Base-by-base conservation (phyloP, 2,888 invertebrate species). In the Caenorhabditis afra region DNA sequence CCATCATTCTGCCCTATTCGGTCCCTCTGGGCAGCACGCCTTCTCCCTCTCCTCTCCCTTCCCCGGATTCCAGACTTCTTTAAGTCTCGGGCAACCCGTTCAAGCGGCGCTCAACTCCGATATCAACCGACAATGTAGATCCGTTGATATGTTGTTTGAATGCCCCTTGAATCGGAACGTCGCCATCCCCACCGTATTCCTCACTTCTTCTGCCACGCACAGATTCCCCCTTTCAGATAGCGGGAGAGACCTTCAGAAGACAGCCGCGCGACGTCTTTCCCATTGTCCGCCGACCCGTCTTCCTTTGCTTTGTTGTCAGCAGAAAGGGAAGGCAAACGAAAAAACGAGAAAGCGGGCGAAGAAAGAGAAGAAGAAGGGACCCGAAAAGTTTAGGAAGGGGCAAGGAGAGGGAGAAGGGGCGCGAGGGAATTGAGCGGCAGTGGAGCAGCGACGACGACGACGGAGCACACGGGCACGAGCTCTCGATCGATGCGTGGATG, bases 101-200 rank as follows among this genome's bases (percentile, higher is more conserved):
- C 62, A 39, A 70, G 70, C 70, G 70, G 61, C 55, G 53, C 61
- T 70, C 70, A 70, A 55, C 70, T 18, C 16, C 53, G 20, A 47
- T 70, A 70, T 70, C 70, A 61, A 70, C 70, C 61, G 70, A 55
- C 5, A 10, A 11, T n/a, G 18, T 14, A 29, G 16, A 35, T 12
- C 18, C 14, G 70, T 70, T 70, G 70, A 70, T 70, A 70, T 70
- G 70, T 70, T 70, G 70, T 71, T 70, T 70, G 70, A 70, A 70
- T 70, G 70, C 62, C 70, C 61, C 70, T 70, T 62, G 70, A 70
- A 53, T 47, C 22, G 59, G 68, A 5, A n/a, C 20, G 50, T 22
- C 49, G 22, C 35, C 53, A 29, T 41, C 49, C 11, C 14, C 22
- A 29, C 7, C 29, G 7, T 29, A 29, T 29, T 7, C 29, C 29